A percentile compares a stretch with the other conserved stretches of the same genome.
Evolutionary conservation across 53 echinoderm and acorn worm species (phyloP).

Genomic region (Holothuria scabra): DNA sequence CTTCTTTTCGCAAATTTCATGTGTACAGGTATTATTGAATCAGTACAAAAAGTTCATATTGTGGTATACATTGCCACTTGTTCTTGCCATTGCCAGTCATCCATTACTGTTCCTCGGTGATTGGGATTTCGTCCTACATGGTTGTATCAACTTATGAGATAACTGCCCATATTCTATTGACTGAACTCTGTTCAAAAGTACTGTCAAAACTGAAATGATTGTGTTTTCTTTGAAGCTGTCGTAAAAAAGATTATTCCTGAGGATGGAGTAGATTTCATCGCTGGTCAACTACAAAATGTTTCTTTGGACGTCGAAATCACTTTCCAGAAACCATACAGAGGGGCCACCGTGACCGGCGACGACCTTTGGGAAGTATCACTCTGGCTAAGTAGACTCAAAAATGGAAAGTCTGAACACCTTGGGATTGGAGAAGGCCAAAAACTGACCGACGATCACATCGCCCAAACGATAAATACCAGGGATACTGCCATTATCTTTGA

Average conservation of each 20-base stretch:
- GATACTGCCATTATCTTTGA: not conserved
- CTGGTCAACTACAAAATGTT: constrained; percentile 8
- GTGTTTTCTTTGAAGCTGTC: not conserved
- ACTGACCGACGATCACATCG: not conserved
- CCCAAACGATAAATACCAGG: not conserved
- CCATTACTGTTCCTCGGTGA: too few relatives aligned
- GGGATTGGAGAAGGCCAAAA: constrained; percentile 3
- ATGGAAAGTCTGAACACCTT: not conserved
- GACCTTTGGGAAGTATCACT: constrained; percentile 33
- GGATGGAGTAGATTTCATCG: not conserved
- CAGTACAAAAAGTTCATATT: too few relatives aligned
- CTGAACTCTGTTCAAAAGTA: too few relatives aligned
- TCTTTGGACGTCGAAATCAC: not conserved
- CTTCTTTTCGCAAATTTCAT: too few relatives aligned
- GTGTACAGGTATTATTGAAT: too few relatives aligned
- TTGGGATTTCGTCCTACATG: too few relatives aligned
- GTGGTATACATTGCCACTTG: too few relatives aligned
- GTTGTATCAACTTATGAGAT: too few relatives aligned
- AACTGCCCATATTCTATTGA: too few relatives aligned
- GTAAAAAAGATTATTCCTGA: constrained; percentile 7
- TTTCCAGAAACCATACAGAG: constrained; percentile 32
- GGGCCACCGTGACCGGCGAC: not conserved
- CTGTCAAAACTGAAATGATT: too few relatives aligned
- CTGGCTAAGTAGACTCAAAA: constrained; percentile 25
- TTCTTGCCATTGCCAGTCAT: too few relatives aligned